phyloP scores from a whole-genome alignment of 2,113 vertebrate genomes.

The Sciurus niger region DNA sequence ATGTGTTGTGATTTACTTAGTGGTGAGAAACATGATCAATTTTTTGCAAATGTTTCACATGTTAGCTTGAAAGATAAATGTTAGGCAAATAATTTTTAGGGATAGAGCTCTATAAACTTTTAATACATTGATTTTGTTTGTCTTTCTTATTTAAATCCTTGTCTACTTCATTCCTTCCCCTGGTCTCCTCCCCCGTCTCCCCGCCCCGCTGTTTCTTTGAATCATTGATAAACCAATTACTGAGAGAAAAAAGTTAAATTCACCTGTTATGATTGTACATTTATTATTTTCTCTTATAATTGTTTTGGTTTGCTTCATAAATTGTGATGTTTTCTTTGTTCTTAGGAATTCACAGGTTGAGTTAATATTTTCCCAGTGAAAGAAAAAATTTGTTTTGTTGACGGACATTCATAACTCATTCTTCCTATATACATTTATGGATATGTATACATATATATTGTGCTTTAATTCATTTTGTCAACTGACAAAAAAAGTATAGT shows the following conservation, averaged over 20 bases:
- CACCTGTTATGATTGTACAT: not conserved
- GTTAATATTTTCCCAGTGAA: not conserved
- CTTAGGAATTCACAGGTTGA: not conserved
- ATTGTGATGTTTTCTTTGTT: not conserved
- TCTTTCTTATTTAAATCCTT: not conserved
- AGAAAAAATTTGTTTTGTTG: too few relatives aligned
- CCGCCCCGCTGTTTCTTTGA: accelerated
- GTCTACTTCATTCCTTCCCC: not conserved
- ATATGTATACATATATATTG: not conserved
- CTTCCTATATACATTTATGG: too few relatives aligned
- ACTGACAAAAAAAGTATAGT: too few relatives aligned
- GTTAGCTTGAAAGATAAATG: too few relatives aligned
- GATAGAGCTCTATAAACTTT: too few relatives aligned
- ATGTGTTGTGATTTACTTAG: too few relatives aligned
- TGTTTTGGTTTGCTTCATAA: not conserved
- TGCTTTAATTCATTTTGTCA: not conserved
- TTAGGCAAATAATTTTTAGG: too few relatives aligned
- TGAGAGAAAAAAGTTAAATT: not conserved
- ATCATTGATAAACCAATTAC: not conserved
- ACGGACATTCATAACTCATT: too few relatives aligned
- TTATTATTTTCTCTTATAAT: not conserved
- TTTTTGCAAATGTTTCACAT: too few relatives aligned
- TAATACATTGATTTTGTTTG: too few relatives aligned
- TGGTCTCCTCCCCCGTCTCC: not conserved
- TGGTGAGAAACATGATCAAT: too few relatives aligned